Conservation (phyloP, 2,113 vertebrate species). For the Pontoporia blainvillei region DNA sequence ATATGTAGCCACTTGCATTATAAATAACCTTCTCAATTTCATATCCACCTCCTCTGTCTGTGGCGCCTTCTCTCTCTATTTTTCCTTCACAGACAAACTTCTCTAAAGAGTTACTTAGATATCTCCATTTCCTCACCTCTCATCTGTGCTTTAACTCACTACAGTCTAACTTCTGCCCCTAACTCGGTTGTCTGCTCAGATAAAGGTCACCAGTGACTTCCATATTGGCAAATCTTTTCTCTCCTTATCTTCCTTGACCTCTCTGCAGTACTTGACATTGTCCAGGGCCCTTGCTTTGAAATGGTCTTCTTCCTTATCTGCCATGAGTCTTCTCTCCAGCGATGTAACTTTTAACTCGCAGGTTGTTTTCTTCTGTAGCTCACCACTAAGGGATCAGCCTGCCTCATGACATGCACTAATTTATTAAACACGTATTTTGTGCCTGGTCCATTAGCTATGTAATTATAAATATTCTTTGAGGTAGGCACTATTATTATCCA, state of each 20-base stretch:
- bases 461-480: background rate
- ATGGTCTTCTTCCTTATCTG: background rate
- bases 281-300: background rate
- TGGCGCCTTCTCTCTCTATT: background rate
- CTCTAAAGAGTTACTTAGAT: background rate
- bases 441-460: background rate
- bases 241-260: background rate
- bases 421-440: slow-evolving; percentile 5
- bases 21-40: background rate
- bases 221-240: background rate
- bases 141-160: background rate
- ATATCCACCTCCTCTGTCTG: background rate
- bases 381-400: background rate
- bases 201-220: background rate
- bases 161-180: background rate
- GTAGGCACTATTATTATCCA: background rate
- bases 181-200: background rate
- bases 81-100: background rate
- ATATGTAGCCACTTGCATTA: background rate
- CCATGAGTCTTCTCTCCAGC: background rate
- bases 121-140: background rate
- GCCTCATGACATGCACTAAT: background rate
- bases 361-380: background rate
- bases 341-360: background rate
- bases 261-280: background rate